Evolutionary conservation across 2,113 vertebrate genomes (phyloP).

Genomic region (Crypturellus undulatus): DNA sequence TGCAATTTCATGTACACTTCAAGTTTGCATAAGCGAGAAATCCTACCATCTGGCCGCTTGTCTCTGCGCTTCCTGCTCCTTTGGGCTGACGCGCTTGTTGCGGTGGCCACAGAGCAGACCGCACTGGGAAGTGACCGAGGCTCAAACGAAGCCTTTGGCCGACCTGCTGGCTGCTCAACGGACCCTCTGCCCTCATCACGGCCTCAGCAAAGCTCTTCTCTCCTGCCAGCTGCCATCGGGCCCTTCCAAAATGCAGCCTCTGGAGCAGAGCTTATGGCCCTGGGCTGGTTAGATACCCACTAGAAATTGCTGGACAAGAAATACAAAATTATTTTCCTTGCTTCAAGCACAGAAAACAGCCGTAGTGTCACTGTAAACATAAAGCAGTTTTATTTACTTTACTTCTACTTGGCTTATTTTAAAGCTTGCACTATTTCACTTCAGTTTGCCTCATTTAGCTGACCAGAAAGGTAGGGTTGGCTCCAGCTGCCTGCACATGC

Average conservation of each 20-base stretch:
- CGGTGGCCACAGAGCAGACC: background rate
- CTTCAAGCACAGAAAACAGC: background rate
- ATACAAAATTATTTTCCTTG: background rate
- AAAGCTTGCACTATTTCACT: too few relatives aligned
- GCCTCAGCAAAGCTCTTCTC: background rate
- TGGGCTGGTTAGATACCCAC: background rate
- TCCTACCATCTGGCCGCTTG: too few relatives aligned
- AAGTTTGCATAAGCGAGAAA: background rate
- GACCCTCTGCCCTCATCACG: background rate
- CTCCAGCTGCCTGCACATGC: accelerated
- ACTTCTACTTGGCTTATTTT: background rate
- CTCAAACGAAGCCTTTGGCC: too few relatives aligned
- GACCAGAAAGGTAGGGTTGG: background rate
- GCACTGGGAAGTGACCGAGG: background rate
- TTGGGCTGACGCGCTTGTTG: background rate
- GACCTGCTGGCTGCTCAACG: background rate
- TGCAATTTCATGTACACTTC: accelerated
- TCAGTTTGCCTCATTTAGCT: background rate
- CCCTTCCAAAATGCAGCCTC: background rate
- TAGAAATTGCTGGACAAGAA: background rate
- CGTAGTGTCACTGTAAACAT: background rate
- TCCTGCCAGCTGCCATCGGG: background rate
- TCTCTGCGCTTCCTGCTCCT: too few relatives aligned
- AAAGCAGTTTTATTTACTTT: background rate
- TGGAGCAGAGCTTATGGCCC: background rate